Evolutionary conservation across 2,888 invertebrate genomes (phyloP), one percentile per base, ranked within the genome.

Genomic region (Troides aeacus): DNA sequence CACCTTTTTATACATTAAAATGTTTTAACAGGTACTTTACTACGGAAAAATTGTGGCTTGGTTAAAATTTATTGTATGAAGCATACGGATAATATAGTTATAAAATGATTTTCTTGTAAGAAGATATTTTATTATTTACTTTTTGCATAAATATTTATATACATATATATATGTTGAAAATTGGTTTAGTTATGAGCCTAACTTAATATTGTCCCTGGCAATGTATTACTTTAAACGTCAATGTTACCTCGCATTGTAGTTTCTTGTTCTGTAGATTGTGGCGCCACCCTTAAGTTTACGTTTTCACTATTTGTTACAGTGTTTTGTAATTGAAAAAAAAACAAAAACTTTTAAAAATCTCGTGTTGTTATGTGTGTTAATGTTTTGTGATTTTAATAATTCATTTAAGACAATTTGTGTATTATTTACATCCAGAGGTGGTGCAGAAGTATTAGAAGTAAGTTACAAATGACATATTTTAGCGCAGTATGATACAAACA

Each of bases 401-500:
- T 42, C 57, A 68, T 70, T 59, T 42, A 39, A 62, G 50, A 68
- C 50, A 59, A 61, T 60, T 57, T 24, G 69, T 68, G 58, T 39
- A 59, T 59, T 67, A 64, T 66, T 69, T 62, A 66, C 58, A 62
- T 73, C 39, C 46, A 60, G 24, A 50, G 63, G 65, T 57, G 53
- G 66, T 62, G 62, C 68, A 23, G 61, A 64, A 64, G 62, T 64
- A 74, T 73, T 71, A 62, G 68, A 75, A 71, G 78, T 79, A 77
- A 78, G 78, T 78, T 73, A 63, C 64, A 70, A 69, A 62, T 75
- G 72, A 73, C 71, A 70, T 76, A 74, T 75, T 75, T 72, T 74
- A 77, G 74, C 75, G 72, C 69, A 73, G 74, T 74, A 73, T 77
- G 78, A 78, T 77, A 81, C 78, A 79, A 83, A 82, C 75, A 84